Conservation (phyloP, 2,797 vertebrate species). For the Scleropages formosus region DNA sequence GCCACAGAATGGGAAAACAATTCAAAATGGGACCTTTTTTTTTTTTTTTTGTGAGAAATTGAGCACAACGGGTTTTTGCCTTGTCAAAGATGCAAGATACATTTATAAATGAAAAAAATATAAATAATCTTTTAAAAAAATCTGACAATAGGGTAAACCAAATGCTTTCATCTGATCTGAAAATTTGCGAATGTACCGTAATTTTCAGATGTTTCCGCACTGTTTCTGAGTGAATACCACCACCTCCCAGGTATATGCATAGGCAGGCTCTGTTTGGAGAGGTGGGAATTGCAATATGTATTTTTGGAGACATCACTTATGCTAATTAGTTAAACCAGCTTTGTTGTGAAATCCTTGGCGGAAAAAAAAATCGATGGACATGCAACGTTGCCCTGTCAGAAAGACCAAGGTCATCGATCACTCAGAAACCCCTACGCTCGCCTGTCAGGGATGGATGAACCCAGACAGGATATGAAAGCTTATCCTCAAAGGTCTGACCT, state of each 20-base stretch:
- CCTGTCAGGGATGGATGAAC: background rate
- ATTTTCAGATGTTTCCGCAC: too few species aligned
- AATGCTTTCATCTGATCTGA: too few species aligned
- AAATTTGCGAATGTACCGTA: too few species aligned
- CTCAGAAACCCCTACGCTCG: background rate
- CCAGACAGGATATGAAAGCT: background rate
- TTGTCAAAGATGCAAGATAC: background rate
- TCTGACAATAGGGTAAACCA: too few species aligned
- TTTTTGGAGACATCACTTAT: too few species aligned
- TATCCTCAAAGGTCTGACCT: background rate
- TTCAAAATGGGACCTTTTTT: background rate
- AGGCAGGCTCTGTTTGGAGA: too few species aligned
- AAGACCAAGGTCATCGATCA: background rate
- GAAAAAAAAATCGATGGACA: background rate
- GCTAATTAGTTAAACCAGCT: background rate
- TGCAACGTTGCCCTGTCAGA: background rate
- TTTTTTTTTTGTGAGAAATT: too few species aligned
- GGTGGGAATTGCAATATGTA: too few species aligned
- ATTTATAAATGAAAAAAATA: too few species aligned
- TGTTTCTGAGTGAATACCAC: background rate
- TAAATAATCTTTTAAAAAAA: too few species aligned
- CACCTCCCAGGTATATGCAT: background rate
- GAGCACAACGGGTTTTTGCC: too few species aligned
- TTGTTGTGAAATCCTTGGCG: background rate
- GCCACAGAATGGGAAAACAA: background rate